Evolutionary conservation across 2,888 invertebrate species (phyloP).

Genomic region (Corbicula japonica): DNA sequence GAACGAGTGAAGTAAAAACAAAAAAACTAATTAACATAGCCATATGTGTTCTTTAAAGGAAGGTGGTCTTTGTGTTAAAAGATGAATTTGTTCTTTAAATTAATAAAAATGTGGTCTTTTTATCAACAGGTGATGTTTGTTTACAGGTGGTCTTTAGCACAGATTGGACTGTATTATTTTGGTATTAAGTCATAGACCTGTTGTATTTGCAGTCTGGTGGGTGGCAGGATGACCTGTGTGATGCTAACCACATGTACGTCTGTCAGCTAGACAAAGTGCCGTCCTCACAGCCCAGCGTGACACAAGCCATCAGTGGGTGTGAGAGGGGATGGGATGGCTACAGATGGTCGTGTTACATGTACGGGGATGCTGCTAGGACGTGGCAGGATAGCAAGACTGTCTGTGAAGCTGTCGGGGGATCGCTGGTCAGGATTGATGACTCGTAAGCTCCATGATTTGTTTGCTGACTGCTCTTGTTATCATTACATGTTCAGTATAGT

Average conservation of each 20-base stretch:
- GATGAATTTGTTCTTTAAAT: too few relatives aligned
- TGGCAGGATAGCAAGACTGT: slow-evolving; percentile 65
- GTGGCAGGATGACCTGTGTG: slow-evolving; percentile 79
- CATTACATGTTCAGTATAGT: too few relatives aligned
- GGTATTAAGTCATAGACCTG: background rate
- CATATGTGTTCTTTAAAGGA: too few relatives aligned
- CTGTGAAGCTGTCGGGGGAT: slow-evolving; percentile 67
- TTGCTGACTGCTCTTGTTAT: too few relatives aligned
- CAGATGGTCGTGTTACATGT: slow-evolving; percentile 74
- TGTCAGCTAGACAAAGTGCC: slow-evolving; percentile 75
- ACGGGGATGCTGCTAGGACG: slow-evolving; percentile 61
- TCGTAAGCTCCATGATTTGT: slow-evolving; percentile 66
- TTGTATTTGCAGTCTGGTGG: slow-evolving; percentile 68
- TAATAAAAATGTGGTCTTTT: background rate
- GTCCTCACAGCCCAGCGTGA: slow-evolving; percentile 63
- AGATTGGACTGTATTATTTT: too few relatives aligned
- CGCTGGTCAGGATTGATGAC: slow-evolving; percentile 72
- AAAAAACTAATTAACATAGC: too few relatives aligned
- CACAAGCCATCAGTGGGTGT: slow-evolving; percentile 57
- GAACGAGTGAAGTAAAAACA: too few relatives aligned
- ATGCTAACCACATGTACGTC: slow-evolving; percentile 68
- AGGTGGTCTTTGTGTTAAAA: too few relatives aligned
- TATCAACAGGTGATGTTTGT: too few relatives aligned
- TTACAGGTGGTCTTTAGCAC: too few relatives aligned
- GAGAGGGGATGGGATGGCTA: slow-evolving; percentile 72